phyloP scores from a whole-genome alignment of 2,888 invertebrate species.

The Cabera pusaria region DNA sequence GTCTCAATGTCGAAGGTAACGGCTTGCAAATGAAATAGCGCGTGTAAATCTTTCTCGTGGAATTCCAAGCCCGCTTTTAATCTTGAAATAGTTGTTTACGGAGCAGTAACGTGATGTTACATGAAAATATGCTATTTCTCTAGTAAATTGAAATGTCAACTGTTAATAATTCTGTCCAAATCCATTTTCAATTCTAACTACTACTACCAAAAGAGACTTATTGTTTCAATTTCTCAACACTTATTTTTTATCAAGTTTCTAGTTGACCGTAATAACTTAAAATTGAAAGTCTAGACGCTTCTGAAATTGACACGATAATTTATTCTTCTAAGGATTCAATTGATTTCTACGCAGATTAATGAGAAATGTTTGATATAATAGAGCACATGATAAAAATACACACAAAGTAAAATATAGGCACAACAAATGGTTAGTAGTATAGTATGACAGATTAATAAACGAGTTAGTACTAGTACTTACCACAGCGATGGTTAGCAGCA shows the following conservation, averaged over 20 bases:
- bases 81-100: constrained; percentile 35
- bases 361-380: constrained; percentile 1
- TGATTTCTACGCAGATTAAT: constrained; percentile 18
- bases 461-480: constrained; percentile 48
- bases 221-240: no score
- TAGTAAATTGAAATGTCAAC: constrained; percentile 20
- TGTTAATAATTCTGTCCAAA: no score
- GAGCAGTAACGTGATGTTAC: constrained; percentile 27
- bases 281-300: constrained; percentile 70
- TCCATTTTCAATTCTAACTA: no score
- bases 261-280: constrained; percentile 55
- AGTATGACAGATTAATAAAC: no score
- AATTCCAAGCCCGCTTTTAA: constrained; percentile 43
- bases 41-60: constrained; percentile 40
- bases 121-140: constrained; percentile 31
- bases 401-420: no score
- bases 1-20: constrained; percentile 75
- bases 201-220: no score
- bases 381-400: no score
- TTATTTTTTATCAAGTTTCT: constrained; percentile 53
- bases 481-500: constrained; percentile 43
- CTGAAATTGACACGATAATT: constrained; percentile 55
- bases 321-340: constrained; percentile 31
- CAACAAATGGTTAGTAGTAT: no score
- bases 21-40: constrained; percentile 62